These are phyloP conservation scores for Saiga tatarica DNA, from an alignment of 2,113 vertebrate species.

Conservation along the genomic window DNA sequence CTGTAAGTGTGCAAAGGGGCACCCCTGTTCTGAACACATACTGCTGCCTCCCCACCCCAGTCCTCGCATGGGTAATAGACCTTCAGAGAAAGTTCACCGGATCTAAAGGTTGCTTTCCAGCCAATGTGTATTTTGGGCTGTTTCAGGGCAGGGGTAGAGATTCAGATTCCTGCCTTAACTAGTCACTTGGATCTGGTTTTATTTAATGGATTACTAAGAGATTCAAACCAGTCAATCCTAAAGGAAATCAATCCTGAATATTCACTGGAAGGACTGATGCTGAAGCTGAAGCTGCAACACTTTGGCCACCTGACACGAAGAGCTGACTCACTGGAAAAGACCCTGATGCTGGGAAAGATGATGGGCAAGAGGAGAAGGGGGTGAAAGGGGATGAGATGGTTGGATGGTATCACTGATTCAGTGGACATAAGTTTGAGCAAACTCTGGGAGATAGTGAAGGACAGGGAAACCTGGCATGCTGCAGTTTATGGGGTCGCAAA, in stretches of 20 bases:
- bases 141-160: neutral
- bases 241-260: neutral
- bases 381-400: neutral
- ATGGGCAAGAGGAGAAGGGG: neutral
- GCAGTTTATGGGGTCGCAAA: neutral
- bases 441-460: neutral
- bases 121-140: neutral
- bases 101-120: neutral
- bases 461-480: neutral
- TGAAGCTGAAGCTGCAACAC: neutral
- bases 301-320: neutral
- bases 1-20: too few species aligned
- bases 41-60: fast-evolving
- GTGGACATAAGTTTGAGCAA: neutral
- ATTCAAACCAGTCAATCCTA: neutral
- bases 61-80: neutral
- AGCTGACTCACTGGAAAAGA: neutral
- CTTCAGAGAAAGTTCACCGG: neutral
- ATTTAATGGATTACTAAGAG: neutral
- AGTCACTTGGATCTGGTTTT: neutral
- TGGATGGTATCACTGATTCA: neutral
- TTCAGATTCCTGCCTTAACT: neutral
- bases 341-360: neutral
- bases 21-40: neutral
- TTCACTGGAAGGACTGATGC: neutral